Evolutionary conservation across 2,113 vertebrate species (phyloP).

Genomic region (Empidonax alnorum): DNA sequence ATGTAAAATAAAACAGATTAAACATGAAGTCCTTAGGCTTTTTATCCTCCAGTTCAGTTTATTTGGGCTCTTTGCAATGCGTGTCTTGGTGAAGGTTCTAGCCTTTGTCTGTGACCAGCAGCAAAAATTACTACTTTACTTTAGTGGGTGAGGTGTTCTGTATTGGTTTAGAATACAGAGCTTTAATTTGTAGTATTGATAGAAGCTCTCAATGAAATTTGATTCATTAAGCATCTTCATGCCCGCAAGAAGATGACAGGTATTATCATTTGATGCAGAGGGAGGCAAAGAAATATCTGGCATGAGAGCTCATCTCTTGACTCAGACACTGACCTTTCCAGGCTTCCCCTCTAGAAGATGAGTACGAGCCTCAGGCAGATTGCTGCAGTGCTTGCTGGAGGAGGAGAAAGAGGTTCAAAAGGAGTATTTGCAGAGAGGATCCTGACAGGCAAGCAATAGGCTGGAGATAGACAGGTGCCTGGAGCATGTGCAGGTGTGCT

Average conservation of each 20-base stretch:
- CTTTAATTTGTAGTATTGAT: not conserved
- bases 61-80: not conserved
- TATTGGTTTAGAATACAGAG: not conserved
- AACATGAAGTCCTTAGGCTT: not conserved
- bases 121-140: not conserved
- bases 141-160: not conserved
- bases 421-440: not conserved
- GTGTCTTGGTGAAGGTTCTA: not conserved
- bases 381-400: not conserved
- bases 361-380: not conserved
- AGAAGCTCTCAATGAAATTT: not conserved
- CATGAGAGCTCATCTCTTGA: not conserved
- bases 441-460: not conserved
- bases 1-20: not conserved
- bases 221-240: not conserved
- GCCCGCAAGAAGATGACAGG: not conserved
- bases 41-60: not conserved
- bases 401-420: not conserved
- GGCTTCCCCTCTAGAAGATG: not conserved
- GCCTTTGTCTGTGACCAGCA: not conserved
- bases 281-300: not conserved
- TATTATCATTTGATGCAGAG: not conserved
- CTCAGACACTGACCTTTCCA: not conserved
- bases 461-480: not conserved
- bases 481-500: not conserved